Percentiles rank a stretch among this genome's conserved stretches.
These are phyloP conservation scores for Hirtodrosophila cameraria DNA, from an alignment of 2,888 invertebrate species.

Conservation along the genomic window DNA sequence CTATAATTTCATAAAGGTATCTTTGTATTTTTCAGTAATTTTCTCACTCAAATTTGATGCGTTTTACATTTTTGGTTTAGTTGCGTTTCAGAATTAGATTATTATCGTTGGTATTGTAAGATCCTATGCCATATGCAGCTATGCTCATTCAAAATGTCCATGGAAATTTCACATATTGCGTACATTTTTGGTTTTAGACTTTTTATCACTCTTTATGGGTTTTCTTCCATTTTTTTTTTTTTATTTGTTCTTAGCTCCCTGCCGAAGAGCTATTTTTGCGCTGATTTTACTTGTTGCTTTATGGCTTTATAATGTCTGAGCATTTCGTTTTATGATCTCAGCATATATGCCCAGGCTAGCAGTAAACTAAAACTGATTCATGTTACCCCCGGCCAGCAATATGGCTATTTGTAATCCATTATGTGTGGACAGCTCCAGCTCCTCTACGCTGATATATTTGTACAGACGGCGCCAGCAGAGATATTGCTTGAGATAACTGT, in stretches of 20 bases:
- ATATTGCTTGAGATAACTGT: background rate
- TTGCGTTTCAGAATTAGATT: background rate
- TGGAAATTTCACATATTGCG: constrained; percentile 34
- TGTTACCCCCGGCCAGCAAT: constrained; percentile 27
- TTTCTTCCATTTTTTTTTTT: background rate
- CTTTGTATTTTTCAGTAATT: constrained; percentile 2
- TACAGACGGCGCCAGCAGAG: constrained; percentile 30
- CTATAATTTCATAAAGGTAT: constrained; percentile 16
- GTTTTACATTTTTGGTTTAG: background rate
- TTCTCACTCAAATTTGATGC: constrained; percentile 20
- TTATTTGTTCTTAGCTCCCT: constrained; percentile 1
- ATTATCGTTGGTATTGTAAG: background rate
- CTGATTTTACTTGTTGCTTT: constrained; percentile 71
- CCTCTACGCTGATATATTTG: background rate
- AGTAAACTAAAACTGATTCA: constrained; percentile 61
- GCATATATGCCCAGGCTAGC: constrained; percentile 33
- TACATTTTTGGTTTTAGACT: constrained; percentile 8
- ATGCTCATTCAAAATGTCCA: constrained; percentile 48
- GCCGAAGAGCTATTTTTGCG: constrained; percentile 51
- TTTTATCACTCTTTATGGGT: constrained; percentile 52
- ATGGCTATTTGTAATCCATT: constrained; percentile 39
- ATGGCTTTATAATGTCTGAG: constrained; percentile 78
- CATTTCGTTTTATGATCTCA: constrained; percentile 74
- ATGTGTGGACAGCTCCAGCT: constrained; percentile 4
- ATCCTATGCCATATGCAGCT: constrained; percentile 1